phyloP scores from a whole-genome alignment of 2,113 vertebrate species.

The Gavia stellata region DNA sequence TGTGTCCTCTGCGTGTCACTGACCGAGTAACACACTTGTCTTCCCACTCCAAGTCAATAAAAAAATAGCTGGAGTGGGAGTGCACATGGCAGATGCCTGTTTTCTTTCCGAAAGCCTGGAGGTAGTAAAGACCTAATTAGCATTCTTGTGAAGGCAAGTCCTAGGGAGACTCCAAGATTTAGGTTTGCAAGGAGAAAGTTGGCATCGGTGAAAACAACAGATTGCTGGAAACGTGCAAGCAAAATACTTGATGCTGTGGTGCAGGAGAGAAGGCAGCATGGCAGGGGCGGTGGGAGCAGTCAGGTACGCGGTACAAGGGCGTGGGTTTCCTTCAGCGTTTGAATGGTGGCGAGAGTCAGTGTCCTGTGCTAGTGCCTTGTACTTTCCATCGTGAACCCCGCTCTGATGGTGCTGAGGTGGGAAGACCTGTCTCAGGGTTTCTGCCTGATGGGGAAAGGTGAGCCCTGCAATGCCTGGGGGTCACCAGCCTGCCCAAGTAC shows the following conservation, averaged over 20 bases:
- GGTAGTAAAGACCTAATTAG: conserved; percentile 52
- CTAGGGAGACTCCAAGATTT: conserved; percentile 1
- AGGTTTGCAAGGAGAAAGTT: neutral
- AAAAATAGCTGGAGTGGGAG: conserved; percentile 16
- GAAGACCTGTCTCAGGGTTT: neutral
- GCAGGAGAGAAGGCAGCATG: neutral
- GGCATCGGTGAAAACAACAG: conserved; percentile 5
- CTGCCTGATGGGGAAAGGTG: neutral
- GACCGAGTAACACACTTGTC: conserved; percentile 51
- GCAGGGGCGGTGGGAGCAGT: neutral
- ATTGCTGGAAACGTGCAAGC: conserved; percentile 17
- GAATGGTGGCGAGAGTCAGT: neutral
- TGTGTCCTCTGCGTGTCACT: neutral
- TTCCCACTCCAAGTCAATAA: too few relatives aligned
- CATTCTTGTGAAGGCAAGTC: conserved; percentile 35
- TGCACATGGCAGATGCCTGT: conserved; percentile 44
- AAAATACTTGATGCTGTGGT: neutral
- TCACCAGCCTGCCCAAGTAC: neutral
- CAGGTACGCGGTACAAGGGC: neutral
- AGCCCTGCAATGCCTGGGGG: neutral
- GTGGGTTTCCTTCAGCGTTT: accelerated
- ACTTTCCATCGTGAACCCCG: accelerated
- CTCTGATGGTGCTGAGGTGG: neutral
- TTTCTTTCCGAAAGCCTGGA: conserved; percentile 43
- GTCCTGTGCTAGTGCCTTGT: neutral